Base-by-base conservation (phyloP, 37 sponge, comb jelly and placozoan species). In the Crambe crambe region DNA sequence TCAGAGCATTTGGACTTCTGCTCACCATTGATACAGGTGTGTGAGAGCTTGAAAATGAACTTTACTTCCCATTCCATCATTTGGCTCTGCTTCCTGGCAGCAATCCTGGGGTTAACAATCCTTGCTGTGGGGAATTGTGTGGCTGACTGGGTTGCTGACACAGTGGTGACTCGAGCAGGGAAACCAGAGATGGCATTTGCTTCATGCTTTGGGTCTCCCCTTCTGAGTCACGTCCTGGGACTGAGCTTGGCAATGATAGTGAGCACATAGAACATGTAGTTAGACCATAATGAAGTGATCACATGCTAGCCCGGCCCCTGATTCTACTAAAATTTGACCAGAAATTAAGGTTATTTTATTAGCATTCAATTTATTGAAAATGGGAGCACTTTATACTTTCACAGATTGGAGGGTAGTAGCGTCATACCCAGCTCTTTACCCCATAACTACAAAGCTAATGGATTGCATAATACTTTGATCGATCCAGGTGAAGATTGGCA, bases 111-210 rank as follows among this genome's bases (percentile, higher is more conserved):
- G 0, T 56, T 95, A 36, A 95, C 96, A 27, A 90, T 95, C 41
- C 88, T 95, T 58, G 96, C 96, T 37, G 38, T 91, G 34, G 96
- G 96, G 20, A 95, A 95, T 57, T 95, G 90, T 31, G 87, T 89
- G 21, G 96, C 93, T 35, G 96, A 95, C 59, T 92, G 86, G 90
- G 96, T 95, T 34, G 96, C 96, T 26, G 94, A 95, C 47, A 92
- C 88, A 0, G 88, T 92, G 18, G 93, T 95, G 25, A 85, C 96
- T n/a, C 89, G 87, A 60, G 76, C 90, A 18, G 95, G 94, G 17
- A 83, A 88, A 31, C 93, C 96, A 4, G 84, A 90, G 38, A 95
- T 92, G 93, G 96, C 93, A 31, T 85, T 95, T 69, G 81, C 96
- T 37, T 95, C 94, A 20, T 95, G 96, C 47, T 95, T 95, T 75